Evolutionary conservation across 2,797 vertebrate genomes (phyloP), one percentile per base, ranked within the genome.

Genomic region (Hydrocynus forskahlii): DNA sequence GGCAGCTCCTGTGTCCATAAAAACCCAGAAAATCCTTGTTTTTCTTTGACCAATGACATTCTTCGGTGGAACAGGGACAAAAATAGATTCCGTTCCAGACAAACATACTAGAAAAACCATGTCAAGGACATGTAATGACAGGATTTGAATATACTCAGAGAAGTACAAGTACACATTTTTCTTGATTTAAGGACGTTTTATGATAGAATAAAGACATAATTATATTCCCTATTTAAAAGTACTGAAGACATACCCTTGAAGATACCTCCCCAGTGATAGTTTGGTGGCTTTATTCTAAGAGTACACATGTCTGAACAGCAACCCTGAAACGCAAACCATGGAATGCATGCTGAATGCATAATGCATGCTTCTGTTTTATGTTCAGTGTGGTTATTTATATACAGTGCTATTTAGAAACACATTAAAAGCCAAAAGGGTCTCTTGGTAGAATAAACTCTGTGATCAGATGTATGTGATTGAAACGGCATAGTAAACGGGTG

Each of bases 261-360:
- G 16, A 14, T 54, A 54, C 52, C 43, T 2, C 43, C 5, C 48
- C 48, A 12, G 48, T 50, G 48, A 50, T 10, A 50, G 43, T 43
- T 43, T 43, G 13, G 48, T 50, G 48, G 4, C 9, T 7, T 13
- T 50, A 10, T 50, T 50, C 48, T 50, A 10, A 7, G 48, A 50
- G 48, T 13, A 50, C 48, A 50, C 48, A 50, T 14, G 23, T 9
- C 2, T 1, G 38, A 21, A 63, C 60, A 67, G 76, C 73, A 73
- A 79, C 68, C 68, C 64, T 1, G 75, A 78, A 74, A 70, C 57
- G 60, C 71, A 64, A 76, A 71, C 52, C 68, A 63, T 60, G 54
- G 40, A 59, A 35, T 23, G 62, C 67, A 63, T 83, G 77, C 81
- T 81, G 67, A 75, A 86, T 86, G 76, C 73, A 83, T 83, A 45